Percentiles rank a stretch among this genome's conserved stretches.
Evolutionary conservation across 2,113 vertebrate genomes (phyloP).

Genomic region (Pampusana beccarii): DNA sequence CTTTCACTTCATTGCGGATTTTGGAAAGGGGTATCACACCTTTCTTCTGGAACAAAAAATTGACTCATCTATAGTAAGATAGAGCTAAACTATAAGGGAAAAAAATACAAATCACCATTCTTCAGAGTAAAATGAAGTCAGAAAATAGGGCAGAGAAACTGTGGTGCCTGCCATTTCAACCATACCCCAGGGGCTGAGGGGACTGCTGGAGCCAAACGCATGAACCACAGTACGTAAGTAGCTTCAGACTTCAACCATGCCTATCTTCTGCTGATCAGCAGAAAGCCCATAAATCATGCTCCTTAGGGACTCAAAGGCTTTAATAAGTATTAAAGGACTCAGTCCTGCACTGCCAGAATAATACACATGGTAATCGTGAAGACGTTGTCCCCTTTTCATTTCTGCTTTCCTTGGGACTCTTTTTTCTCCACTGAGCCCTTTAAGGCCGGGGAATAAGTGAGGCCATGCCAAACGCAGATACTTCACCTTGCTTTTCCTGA

Average conservation of each 20-base stretch:
- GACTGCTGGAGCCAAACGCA: background rate
- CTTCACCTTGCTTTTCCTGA: background rate
- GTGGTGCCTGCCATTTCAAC: background rate
- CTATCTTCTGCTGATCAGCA: conserved; percentile 12
- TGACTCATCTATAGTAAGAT: background rate
- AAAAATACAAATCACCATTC: background rate
- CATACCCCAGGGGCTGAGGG: background rate
- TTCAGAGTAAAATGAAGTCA: conserved; percentile 21
- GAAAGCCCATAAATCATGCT: background rate
- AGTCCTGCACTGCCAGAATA: background rate
- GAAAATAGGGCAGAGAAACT: background rate
- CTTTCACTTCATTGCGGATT: background rate
- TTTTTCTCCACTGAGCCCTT: background rate
- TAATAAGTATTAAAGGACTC: conserved; percentile 17
- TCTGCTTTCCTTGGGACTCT: background rate
- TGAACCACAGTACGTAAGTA: background rate
- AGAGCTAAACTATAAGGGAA: background rate
- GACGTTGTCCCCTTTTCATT: background rate
- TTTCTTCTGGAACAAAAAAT: background rate
- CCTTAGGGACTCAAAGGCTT: background rate
- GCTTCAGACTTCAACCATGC: background rate
- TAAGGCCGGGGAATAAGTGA: background rate
- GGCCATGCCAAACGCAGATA: background rate
- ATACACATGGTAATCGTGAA: background rate
- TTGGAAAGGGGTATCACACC: background rate